Percentiles rank a stretch among this genome's conserved stretches.
Conservation (phyloP, 2,797 vertebrate genomes). For the Pampus argenteus region DNA sequence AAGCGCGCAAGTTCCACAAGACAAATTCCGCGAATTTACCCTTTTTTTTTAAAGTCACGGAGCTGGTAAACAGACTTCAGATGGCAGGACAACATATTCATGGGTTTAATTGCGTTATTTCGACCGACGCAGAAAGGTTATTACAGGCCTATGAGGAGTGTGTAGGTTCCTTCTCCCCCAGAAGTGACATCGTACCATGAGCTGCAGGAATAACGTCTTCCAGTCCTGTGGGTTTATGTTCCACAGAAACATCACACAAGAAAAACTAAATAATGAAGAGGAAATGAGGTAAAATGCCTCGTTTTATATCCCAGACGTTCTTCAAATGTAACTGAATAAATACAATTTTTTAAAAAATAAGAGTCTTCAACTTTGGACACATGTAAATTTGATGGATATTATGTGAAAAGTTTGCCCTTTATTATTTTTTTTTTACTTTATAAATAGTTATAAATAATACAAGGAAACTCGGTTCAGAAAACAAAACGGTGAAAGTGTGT, state of each 20-base stretch:
- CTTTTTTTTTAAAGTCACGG: conserved; percentile 53
- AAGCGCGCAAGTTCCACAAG: conserved; percentile 72
- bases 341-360: background rate
- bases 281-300: background rate
- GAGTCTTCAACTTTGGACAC: background rate
- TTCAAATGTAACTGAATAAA: background rate
- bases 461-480: background rate
- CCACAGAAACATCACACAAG: background rate
- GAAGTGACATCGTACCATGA: background rate
- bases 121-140: conserved; percentile 7
- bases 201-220: background rate
- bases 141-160: background rate
- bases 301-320: background rate
- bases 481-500: background rate
- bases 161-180: background rate
- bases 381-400: fast-evolving
- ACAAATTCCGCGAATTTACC: conserved; percentile 74
- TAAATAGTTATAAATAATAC: background rate
- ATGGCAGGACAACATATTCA: conserved; percentile 41
- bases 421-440: background rate
- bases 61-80: conserved; percentile 50
- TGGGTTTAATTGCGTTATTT: conserved; percentile 43
- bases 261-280: background rate
- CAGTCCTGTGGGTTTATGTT: background rate
- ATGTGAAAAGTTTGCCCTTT: background rate